Evolutionary conservation across 2,888 invertebrate species (phyloP).

Genomic region (Pristionchus arcanus): DNA sequence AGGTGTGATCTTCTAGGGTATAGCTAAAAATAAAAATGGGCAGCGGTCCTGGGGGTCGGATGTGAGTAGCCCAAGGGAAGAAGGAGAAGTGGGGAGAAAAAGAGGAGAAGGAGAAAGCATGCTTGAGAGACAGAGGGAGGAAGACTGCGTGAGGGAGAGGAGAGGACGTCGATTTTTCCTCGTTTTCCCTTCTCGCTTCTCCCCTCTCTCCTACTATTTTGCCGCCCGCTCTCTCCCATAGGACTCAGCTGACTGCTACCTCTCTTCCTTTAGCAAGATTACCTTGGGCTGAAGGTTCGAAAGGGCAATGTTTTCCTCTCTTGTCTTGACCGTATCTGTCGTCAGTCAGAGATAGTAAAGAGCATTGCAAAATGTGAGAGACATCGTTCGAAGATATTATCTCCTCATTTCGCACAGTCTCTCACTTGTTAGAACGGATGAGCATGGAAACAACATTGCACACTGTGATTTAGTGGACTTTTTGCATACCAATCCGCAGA

Average conservation of each 20-base stretch:
- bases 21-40: not conserved
- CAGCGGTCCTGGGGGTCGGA: constrained; percentile 19
- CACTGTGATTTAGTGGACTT: too few relatives aligned
- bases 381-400: too few relatives aligned
- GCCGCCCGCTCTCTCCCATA: not conserved
- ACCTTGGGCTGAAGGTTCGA: not conserved
- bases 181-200: not conserved
- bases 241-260: constrained; percentile 23
- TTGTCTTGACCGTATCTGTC: too few relatives aligned
- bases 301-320: not conserved
- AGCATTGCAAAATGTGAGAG: too few relatives aligned
- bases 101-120: not conserved
- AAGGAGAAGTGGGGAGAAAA: not conserved
- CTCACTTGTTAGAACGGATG: too few relatives aligned
- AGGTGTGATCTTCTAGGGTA: too few relatives aligned
- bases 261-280: not conserved
- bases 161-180: constrained; percentile 37
- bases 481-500: too few relatives aligned
- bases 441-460: too few relatives aligned
- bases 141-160: not conserved
- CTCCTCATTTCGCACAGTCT: too few relatives aligned
- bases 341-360: too few relatives aligned
- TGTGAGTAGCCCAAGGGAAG: not conserved
- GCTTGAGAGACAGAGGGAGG: constrained; percentile 2
- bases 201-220: constrained; percentile 11